A percentile compares a stretch with the other conserved stretches of the same genome.
These are phyloP conservation scores for Sarcophaga caerulescens DNA, from an alignment of 2,888 invertebrate genomes.

Conservation along the genomic window DNA sequence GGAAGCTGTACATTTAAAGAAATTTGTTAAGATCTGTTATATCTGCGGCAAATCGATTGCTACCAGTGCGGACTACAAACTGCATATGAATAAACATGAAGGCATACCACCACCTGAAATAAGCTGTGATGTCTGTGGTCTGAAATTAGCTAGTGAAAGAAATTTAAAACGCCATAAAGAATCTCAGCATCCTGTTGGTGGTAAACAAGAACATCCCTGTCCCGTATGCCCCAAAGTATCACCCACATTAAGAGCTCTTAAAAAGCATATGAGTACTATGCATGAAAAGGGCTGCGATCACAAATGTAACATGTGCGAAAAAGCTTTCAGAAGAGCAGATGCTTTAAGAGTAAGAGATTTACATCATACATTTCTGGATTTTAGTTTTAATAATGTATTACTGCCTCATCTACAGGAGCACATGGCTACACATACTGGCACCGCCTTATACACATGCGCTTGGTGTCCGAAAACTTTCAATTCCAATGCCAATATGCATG, in stretches of 20 bases:
- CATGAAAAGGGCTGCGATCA: constrained; percentile 75
- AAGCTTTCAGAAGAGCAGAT: constrained; percentile 76
- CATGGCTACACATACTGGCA: constrained; percentile 77
- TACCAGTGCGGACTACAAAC: constrained; percentile 74
- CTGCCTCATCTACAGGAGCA: constrained; percentile 73
- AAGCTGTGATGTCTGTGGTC: constrained; percentile 77
- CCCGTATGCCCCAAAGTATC: constrained; percentile 75
- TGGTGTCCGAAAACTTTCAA: constrained; percentile 77
- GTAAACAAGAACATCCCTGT: constrained; percentile 75
- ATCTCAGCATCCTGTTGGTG: constrained; percentile 75
- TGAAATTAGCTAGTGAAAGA: constrained; percentile 74
- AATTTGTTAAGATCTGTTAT: constrained; percentile 78
- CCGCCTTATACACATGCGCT: constrained; percentile 76
- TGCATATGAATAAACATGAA: constrained; percentile 77
- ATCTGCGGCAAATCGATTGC: constrained; percentile 78
- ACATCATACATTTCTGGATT: background rate
- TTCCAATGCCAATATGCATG: constrained; percentile 77
- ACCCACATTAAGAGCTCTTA: constrained; percentile 74
- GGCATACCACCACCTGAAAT: constrained; percentile 73
- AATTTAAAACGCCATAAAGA: constrained; percentile 77
- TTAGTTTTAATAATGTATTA: background rate
- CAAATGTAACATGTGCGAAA: constrained; percentile 78
- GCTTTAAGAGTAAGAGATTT: constrained; percentile 26
- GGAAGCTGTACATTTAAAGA: constrained; percentile 75
- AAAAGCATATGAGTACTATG: constrained; percentile 76